A percentile compares a stretch with the other conserved stretches of the same genome.
Conservation (phyloP, 53 echinoderm and acorn worm species). For the Glandiceps talaboti region DNA sequence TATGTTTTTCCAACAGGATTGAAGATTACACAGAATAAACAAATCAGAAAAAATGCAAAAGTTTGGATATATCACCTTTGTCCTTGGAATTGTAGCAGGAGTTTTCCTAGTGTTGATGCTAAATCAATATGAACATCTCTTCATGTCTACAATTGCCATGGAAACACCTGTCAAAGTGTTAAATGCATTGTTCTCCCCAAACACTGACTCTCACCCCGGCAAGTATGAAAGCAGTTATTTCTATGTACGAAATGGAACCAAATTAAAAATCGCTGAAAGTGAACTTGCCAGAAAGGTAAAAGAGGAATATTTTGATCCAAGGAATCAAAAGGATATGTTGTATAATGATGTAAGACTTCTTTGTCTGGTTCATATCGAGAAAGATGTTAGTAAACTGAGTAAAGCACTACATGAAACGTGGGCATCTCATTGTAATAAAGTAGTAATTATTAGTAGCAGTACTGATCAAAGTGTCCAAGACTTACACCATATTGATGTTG, state of each 20-base stretch:
- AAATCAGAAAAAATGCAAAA: background rate
- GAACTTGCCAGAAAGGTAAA: background rate
- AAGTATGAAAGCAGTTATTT: conserved; percentile 11
- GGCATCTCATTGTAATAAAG: conserved; percentile 43
- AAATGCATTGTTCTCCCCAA: conserved; percentile 8
- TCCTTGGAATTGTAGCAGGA: conserved; percentile 48
- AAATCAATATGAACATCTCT: conserved; percentile 39
- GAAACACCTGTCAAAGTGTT: background rate
- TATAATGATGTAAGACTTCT: conserved; percentile 34
- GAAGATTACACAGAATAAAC: too few species aligned
- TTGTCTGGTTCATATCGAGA: conserved; percentile 44
- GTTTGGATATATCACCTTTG: conserved; percentile 18
- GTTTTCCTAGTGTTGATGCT: conserved; percentile 39
- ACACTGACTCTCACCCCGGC: background rate
- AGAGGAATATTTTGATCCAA: conserved; percentile 43
- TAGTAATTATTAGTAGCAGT: conserved; percentile 28
- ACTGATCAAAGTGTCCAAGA: conserved; percentile 28
- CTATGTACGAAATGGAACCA: background rate
- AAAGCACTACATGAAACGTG: conserved; percentile 36
- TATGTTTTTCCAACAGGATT: too few species aligned
- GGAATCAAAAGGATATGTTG: conserved; percentile 27
- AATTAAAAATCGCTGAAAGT: background rate
- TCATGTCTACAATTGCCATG: background rate
- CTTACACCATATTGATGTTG: conserved; percentile 24
- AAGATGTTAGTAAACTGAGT: conserved; percentile 11